Conservation (phyloP, 2,113 vertebrate species). For the Ctenomys sociabilis region DNA sequence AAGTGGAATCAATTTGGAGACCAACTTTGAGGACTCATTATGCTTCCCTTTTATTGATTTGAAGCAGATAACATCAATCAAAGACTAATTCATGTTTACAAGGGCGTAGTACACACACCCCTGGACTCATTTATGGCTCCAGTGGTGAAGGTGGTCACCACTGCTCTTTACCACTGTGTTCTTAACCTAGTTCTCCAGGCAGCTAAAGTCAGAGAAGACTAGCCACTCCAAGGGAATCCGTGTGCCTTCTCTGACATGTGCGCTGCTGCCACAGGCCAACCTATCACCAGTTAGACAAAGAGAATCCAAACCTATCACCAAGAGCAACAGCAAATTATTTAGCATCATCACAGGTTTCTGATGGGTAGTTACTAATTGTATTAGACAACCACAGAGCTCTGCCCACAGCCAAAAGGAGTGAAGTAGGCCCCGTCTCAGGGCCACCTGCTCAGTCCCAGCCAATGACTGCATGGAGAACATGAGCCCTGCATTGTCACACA, state of each 20-base stretch:
- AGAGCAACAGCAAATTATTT: fast-evolving
- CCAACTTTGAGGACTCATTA: neutral
- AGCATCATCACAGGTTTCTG: neutral
- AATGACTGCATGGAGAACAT: neutral
- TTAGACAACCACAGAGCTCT: neutral
- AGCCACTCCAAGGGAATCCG: neutral
- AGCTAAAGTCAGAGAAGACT: neutral
- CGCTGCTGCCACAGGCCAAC: neutral
- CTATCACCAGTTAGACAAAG: neutral
- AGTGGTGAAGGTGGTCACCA: neutral
- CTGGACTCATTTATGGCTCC: fast-evolving
- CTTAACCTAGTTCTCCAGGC: neutral
- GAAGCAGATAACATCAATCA: neutral
- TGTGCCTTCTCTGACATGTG: neutral
- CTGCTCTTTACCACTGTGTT: neutral
- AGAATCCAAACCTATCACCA: no score
- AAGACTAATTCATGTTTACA: neutral
- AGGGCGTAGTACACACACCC: fast-evolving
- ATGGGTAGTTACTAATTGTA: no score
- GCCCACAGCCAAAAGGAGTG: neutral
- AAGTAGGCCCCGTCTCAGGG: neutral
- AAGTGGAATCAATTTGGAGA: neutral
- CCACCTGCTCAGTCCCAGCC: no score
- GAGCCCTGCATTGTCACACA: neutral
- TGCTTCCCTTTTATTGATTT: neutral